A percentile compares a stretch with the other conserved stretches of the same genome.
These are phyloP conservation scores for Mythimna lalbum DNA, from an alignment of 2,888 invertebrate species.

Conservation along the genomic window DNA sequence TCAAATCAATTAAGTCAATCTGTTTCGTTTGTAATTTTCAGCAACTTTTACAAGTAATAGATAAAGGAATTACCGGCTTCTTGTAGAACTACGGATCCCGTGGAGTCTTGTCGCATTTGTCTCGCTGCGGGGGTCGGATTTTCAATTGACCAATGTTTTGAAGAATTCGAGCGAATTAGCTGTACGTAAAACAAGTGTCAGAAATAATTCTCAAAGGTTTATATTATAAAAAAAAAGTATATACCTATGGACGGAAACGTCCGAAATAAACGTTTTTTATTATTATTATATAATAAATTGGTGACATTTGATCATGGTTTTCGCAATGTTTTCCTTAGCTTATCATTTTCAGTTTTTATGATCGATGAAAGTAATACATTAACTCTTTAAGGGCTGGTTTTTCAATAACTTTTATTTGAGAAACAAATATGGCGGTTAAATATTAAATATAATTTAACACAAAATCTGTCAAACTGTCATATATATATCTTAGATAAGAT, in stretches of 20 bases:
- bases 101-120: constrained; percentile 89
- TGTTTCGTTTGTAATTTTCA: neutral
- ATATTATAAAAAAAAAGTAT: neutral
- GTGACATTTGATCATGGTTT: neutral
- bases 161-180: constrained; percentile 91
- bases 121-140: constrained; percentile 70
- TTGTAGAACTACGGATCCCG: constrained; percentile 90
- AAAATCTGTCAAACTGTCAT: neutral
- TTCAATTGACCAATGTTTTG: constrained; percentile 80
- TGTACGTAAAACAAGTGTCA: constrained; percentile 70
- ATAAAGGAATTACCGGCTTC: constrained; percentile 80
- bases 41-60: neutral
- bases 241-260: no score
- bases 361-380: neutral
- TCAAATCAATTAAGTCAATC: neutral
- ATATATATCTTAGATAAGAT: neutral
- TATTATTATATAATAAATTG: neutral
- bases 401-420: neutral
- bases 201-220: neutral
- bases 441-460: neutral
- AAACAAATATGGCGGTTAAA: neutral
- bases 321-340: neutral
- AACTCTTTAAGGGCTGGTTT: neutral
- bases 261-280: no score
- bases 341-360: neutral